phyloP scores from a whole-genome alignment of 2,113 vertebrate species.

The Notarius lentiginosus region DNA sequence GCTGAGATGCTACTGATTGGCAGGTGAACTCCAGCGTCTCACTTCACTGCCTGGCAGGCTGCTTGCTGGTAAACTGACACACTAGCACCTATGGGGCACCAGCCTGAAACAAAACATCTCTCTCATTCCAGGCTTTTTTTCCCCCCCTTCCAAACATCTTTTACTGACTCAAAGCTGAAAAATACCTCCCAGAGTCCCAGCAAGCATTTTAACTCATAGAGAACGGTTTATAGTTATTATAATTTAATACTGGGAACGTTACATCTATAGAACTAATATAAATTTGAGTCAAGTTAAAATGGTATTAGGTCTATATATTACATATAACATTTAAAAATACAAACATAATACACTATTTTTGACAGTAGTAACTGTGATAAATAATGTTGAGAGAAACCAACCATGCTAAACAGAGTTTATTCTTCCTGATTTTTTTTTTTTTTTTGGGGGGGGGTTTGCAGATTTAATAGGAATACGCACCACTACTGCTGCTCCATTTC shows the following conservation, averaged over 20 bases:
- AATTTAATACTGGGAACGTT: neutral
- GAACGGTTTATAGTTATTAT: neutral
- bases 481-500: conserved; percentile 39
- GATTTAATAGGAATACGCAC: conserved; percentile 49
- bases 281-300: neutral
- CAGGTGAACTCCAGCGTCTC: conserved; percentile 56
- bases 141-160: neutral
- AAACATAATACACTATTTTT: neutral
- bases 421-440: conserved; percentile 34
- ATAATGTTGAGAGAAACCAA: neutral
- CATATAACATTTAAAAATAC: neutral
- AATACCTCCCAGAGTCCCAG: neutral
- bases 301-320: neutral
- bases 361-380: neutral
- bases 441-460: neutral
- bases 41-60: conserved; percentile 50
- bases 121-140: conserved; percentile 22
- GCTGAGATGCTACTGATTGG: conserved; percentile 55
- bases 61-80: conserved; percentile 56
- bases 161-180: conserved; percentile 23
- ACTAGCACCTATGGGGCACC: conserved; percentile 42
- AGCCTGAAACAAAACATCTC: conserved; percentile 49
- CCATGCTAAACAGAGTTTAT: conserved; percentile 17
- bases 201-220: neutral
- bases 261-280: neutral